phyloP scores from a whole-genome alignment of 2,113 vertebrate species.

The Rhinolophus ferrumequinum region DNA sequence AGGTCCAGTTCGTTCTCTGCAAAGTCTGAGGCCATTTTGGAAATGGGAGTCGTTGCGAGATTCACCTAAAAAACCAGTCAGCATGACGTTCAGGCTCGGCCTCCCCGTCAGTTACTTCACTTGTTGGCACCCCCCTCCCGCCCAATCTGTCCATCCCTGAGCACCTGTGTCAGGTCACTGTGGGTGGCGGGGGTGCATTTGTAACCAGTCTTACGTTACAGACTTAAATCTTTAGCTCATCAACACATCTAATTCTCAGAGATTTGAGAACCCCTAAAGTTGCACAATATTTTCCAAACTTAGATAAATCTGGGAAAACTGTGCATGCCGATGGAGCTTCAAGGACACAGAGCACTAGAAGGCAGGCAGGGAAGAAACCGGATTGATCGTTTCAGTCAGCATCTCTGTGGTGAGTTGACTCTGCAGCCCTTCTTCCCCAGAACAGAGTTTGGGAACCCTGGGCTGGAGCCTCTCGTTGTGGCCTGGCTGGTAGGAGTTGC shows the following conservation, averaged over 20 bases:
- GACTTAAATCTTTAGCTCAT: not conserved
- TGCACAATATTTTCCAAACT: not conserved
- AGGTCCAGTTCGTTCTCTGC: slow-evolving; percentile 96
- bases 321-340: not conserved
- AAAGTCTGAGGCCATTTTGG: slow-evolving; percentile 95
- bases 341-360: not conserved
- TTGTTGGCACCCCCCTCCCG: too few species aligned
- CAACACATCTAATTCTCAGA: not conserved
- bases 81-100: not conserved
- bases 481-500: not conserved
- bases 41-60: slow-evolving; percentile 91
- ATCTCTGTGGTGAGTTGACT: not conserved
- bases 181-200: too few species aligned
- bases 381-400: not conserved
- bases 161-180: not conserved
- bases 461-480: not conserved
- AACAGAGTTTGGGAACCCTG: not conserved
- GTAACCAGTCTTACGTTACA: not conserved
- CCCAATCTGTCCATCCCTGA: not conserved
- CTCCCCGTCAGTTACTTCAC: not conserved
- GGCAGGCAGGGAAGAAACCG: not conserved
- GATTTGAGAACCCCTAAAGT: not conserved
- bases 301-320: not conserved
- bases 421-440: not conserved
- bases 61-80: slow-evolving; percentile 90